phyloP scores from a whole-genome alignment of 2,797 vertebrate species.

The Hydrophis major region DNA sequence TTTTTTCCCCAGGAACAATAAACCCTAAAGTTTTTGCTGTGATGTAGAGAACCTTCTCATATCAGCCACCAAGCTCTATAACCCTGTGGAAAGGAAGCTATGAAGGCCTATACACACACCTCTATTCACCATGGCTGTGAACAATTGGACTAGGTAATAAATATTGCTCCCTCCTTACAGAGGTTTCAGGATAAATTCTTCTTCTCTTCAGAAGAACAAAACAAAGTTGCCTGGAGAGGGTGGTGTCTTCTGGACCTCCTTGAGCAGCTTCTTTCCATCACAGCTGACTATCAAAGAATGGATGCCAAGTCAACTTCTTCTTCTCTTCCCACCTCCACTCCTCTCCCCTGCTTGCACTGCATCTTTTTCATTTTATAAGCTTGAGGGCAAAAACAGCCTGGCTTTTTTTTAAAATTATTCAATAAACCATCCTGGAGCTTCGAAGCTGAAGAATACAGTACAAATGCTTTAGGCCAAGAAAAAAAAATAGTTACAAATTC shows the following conservation, averaged over 20 bases:
- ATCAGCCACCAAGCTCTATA: not conserved
- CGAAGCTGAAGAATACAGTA: not conserved
- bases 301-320: not conserved
- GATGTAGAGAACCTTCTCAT: not conserved
- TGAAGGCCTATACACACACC: not conserved
- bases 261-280: not conserved
- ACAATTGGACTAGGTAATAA: not conserved
- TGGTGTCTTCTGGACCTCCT: not conserved
- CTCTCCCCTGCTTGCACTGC: not conserved
- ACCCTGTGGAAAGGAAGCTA: not conserved
- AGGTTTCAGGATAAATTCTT: not conserved
- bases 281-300: not conserved
- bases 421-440: not conserved
- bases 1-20: not conserved
- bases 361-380: not conserved
- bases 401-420: not conserved
- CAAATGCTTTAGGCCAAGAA: not conserved
- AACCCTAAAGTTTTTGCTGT: not conserved
- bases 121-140: not conserved
- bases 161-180: not conserved
- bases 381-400: not conserved
- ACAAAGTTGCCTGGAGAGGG: not conserved
- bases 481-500: not conserved
- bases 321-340: not conserved
- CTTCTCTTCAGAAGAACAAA: not conserved